Evolutionary conservation across 2,113 vertebrate species (phyloP).

Genomic region (Bubo scandiacus): DNA sequence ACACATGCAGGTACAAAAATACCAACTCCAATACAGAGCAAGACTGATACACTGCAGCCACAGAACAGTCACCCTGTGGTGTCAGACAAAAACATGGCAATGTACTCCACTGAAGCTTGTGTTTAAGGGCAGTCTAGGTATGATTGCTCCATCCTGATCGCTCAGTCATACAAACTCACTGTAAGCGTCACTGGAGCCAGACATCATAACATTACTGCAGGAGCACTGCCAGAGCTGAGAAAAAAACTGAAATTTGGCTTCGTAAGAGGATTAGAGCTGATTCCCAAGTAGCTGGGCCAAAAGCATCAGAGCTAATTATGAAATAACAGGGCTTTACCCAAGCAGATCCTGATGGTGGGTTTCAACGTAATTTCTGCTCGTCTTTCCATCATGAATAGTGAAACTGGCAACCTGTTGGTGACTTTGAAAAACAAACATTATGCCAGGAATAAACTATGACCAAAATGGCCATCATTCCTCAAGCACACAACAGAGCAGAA

Average conservation of each 20-base stretch:
- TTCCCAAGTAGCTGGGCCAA: neutral
- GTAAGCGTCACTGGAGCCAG: neutral
- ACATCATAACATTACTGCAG: neutral
- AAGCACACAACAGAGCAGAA: neutral
- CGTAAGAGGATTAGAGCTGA: neutral
- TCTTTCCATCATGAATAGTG: neutral
- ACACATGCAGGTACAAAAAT: neutral
- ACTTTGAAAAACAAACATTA: neutral
- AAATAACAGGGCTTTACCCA: conserved; percentile 23
- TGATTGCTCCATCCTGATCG: neutral
- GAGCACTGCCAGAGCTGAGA: neutral
- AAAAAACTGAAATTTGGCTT: neutral
- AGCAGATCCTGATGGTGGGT: neutral
- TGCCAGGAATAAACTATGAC: neutral
- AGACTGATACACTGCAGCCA: neutral
- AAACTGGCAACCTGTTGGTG: neutral
- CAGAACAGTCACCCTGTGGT: neutral
- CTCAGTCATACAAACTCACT: neutral
- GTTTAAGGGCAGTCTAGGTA: neutral
- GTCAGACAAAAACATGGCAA: neutral
- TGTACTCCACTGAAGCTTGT: neutral
- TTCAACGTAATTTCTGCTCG: neutral
- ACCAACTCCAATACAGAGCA: neutral
- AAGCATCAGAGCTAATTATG: conserved; percentile 15
- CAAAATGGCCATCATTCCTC: neutral